These are phyloP conservation scores for human (Homo sapiens) DNA, from an alignment of 2,113 vertebrate genomes.

Conservation along the genomic window DNA sequence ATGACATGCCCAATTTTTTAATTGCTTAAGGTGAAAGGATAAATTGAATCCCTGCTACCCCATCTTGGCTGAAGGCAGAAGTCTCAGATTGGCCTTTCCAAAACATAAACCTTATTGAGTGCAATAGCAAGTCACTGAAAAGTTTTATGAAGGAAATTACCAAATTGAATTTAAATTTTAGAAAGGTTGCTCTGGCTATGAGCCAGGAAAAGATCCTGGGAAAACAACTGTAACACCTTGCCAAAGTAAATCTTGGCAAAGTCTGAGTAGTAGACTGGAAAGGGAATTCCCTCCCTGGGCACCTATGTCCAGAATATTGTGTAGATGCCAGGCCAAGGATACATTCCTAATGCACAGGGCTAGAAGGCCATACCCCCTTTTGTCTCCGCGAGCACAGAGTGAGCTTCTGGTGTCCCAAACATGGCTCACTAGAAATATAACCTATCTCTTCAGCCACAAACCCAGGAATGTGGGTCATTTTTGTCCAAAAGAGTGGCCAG, in stretches of 20 bases:
- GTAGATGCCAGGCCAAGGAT: neutral
- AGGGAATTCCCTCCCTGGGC: neutral
- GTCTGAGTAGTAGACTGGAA: neutral
- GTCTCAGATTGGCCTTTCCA: neutral
- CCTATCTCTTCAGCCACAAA: neutral
- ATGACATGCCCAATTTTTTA: neutral
- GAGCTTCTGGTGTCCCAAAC: neutral
- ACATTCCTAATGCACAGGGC: neutral
- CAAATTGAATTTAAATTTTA: neutral
- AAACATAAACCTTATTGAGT: neutral
- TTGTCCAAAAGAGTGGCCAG: neutral
- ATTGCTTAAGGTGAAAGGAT: neutral
- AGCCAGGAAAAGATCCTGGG: neutral
- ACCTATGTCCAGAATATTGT: neutral
- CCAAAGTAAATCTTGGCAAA: neutral
- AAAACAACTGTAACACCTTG: neutral
- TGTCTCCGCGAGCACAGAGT: neutral
- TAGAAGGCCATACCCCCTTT: neutral
- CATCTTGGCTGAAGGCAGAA: neutral
- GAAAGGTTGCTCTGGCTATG: neutral
- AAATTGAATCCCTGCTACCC: neutral
- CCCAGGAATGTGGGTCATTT: neutral
- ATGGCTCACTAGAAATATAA: neutral
- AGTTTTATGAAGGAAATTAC: neutral
- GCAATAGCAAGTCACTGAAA: neutral